phyloP scores from a whole-genome alignment of 2,888 invertebrate species.

The Loripinus fragilis region DNA sequence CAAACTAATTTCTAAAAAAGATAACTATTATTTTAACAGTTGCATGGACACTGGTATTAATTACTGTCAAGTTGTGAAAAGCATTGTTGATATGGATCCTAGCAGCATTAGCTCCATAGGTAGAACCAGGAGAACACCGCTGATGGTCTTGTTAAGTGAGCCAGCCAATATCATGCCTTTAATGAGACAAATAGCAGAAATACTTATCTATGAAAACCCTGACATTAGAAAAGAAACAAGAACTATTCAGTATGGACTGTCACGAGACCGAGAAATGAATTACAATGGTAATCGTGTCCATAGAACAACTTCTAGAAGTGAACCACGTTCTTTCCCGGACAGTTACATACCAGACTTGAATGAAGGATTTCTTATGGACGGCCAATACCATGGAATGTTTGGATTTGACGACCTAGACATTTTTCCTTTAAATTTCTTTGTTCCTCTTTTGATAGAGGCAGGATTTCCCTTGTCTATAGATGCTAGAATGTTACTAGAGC shows the following conservation, averaged over 20 bases:
- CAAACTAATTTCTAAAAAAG: no score
- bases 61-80: no score
- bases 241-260: neutral
- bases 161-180: neutral
- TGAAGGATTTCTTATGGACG: neutral
- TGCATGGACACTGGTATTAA: no score
- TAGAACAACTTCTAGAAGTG: no score
- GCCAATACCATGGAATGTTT: neutral
- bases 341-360: neutral
- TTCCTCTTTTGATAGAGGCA: neutral
- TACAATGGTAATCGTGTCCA: no score
- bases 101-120: no score
- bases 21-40: no score
- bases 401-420: neutral
- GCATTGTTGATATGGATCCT: no score
- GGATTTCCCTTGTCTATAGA: neutral
- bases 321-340: neutral
- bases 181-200: neutral
- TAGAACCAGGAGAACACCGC: no score
- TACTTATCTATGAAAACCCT: constrained; percentile 2
- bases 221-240: neutral
- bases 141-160: neutral
- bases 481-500: neutral
- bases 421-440: neutral
- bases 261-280: neutral